Conservation (phyloP, 1,140 invertebrate genomes). For the Zaprionus taronus region DNA sequence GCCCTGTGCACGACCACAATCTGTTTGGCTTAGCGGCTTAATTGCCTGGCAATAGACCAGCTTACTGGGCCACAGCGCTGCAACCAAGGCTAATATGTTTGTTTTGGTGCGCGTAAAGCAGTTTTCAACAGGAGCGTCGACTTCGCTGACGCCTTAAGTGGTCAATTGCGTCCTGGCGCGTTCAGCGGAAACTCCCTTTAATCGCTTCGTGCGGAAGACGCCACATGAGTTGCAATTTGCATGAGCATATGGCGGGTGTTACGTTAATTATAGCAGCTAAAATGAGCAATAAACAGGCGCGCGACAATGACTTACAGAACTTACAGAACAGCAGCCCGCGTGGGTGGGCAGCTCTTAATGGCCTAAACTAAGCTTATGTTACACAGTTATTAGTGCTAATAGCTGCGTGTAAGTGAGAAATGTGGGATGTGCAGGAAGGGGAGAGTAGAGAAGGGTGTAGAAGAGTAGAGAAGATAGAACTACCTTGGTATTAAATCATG, state of each 20-base stretch:
- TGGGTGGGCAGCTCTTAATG: neutral
- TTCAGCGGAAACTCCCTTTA: constrained; percentile 34
- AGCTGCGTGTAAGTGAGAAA: neutral
- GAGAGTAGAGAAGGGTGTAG: neutral
- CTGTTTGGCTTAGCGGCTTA: constrained; percentile 63
- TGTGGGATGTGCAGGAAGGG: neutral
- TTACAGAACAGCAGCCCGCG: neutral
- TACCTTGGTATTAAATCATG: neutral
- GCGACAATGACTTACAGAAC: neutral
- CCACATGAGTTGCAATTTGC: constrained; percentile 66
- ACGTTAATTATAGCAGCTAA: constrained; percentile 27
- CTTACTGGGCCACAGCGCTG: constrained; percentile 3
- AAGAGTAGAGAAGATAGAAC: neutral
- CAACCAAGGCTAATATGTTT: constrained; percentile 42
- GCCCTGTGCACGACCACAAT: constrained; percentile 28
- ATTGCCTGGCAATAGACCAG: constrained; percentile 55
- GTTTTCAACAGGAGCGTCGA: constrained; percentile 66
- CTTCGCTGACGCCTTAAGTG: constrained; percentile 6
- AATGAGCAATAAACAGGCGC: constrained; percentile 26
- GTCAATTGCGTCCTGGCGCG: neutral
- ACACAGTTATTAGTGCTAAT: neutral
- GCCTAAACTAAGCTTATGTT: neutral
- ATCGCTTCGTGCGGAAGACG: constrained; percentile 57
- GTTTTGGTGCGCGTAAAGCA: constrained; percentile 25
- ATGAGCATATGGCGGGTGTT: constrained; percentile 33